These are phyloP conservation scores for Machaerirhynchus nigripectus DNA, from an alignment of 2,113 vertebrate genomes.

Conservation along the genomic window DNA sequence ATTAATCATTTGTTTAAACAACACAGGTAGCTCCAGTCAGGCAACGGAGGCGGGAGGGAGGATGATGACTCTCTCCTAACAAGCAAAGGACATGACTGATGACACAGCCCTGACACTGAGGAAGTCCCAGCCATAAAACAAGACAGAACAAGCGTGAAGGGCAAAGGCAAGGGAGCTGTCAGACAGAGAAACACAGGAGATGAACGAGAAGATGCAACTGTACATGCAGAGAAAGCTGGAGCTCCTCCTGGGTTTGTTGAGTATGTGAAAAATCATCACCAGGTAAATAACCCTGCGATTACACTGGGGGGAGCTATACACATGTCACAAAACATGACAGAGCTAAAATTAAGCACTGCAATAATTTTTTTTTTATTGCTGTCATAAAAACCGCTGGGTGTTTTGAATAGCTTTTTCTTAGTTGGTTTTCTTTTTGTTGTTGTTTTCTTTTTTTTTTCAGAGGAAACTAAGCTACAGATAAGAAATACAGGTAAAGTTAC, in stretches of 20 bases:
- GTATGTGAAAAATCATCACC: neutral
- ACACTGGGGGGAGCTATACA: neutral
- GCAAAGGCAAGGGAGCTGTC: neutral
- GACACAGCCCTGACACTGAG: neutral
- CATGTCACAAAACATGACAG: neutral
- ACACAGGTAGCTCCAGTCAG: neutral
- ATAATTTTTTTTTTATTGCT: neutral
- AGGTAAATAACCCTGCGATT: neutral
- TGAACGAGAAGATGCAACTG: neutral
- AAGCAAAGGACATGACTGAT: neutral
- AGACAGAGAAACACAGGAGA: neutral
- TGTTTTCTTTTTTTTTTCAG: neutral
- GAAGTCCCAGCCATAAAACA: neutral
- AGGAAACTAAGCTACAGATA: neutral
- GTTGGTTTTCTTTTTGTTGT: neutral
- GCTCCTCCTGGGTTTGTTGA: neutral
- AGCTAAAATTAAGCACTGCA: neutral
- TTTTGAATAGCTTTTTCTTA: neutral
- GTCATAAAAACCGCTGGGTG: neutral
- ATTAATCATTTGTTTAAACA: neutral
- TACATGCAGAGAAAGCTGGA: fast-evolving
- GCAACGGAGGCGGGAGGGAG: neutral
- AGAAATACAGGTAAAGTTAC: neutral
- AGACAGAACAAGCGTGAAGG: neutral
- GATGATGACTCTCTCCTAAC: neutral